Base-by-base conservation (phyloP, 2,888 invertebrate genomes). In the Priocnemis perturbator region DNA sequence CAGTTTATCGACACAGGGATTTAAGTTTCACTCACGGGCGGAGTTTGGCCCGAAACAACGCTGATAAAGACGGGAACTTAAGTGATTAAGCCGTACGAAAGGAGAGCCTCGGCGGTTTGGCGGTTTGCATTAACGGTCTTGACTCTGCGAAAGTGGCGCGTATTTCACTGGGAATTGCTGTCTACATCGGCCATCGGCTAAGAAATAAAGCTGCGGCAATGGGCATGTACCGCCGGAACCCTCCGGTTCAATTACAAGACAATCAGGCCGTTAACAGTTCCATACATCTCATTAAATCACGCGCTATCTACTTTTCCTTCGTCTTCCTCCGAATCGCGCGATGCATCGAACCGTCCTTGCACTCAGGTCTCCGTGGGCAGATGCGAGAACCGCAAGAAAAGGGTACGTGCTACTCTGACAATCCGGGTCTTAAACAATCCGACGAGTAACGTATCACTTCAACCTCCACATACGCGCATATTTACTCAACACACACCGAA, bases 51-150 rank as follows among this genome's bases (percentile, higher is more conserved):
- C 69, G 71, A 74, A 76, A 79, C 76, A 79, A 70, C 74, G 69
- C 74, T 79, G 79, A 79, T 77, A 76, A 80, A 76, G 80, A 76
- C 71, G 60, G 69, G 71, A 79, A 79, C 78, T 80, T 80, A 79
- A 80, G 79, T 72, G 80, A 78, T 80, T 79, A 78, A 79, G 80
- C 79, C 68, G 72, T 76, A 71, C 69, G 79, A 70, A 77, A 74
- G 77, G 75, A 77, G 71, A 74, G 75, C 67, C 68, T 61, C 69
- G 65, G 73, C 71, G 76, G 76, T 77, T 80, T 69, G 69, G 76
- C 62, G 82, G 81, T 81, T 83, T 81, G 81, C 81, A 81, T 82
- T 79, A 81, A 81, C 81, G 80, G 74, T 71, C 77, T 71, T 77
- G 77, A 77, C 76, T 77, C 70, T 52, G 60, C 69, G 79, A 71